Base-by-base conservation (phyloP, 2,888 invertebrate species). In the Metalampra italica region DNA sequence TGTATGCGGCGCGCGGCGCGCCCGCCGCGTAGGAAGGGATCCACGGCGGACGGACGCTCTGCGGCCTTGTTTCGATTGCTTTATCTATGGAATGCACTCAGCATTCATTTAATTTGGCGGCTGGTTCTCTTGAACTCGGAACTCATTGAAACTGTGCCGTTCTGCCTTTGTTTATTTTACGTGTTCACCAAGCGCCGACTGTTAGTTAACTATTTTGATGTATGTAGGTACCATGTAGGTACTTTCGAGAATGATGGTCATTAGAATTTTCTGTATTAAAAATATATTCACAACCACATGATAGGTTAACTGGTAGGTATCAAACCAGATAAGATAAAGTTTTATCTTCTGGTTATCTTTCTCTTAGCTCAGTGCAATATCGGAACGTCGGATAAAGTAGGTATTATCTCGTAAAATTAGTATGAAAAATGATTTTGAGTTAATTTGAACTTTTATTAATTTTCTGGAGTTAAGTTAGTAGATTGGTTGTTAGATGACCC, bases 51-150 rank as follows among this genome's bases (percentile, higher is more conserved):
- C 22, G 22, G 9, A 30, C 22, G 5, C 22, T 22, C 2, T 22
- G 5, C 22, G 22, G 5, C 9, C 34, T 11, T 11, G 34, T 47
- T 55, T 45, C 52, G 50, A 34, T 34, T 34, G 32, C 3, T 46
- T 55, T 53, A 56, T 59, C 51, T 54, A 43, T 56, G 51, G 30
- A 52, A 60, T 54, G 50, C 43, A 48, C 51, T 52, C 45, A 54
- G 34, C 1, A 11, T 2, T 9, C 11, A 34, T 34, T 34, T 34
- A 34, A 11, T 9, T 9, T 11, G 9, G 30, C 7, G 5, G 9
- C 9, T 30, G 22, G 22, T 22, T 22, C 22, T 22, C 22, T 22
- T 22, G 22, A 22, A 22, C 22, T 22, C 22, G 22, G 5, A 22
- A 22, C 22, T 5, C 2, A 22, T 30, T 9, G 9, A 11, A 34